A percentile compares a stretch with the other conserved stretches of the same genome.
Evolutionary conservation across 2,797 vertebrate species (phyloP).

Genomic region (Sebastes vulpes): DNA sequence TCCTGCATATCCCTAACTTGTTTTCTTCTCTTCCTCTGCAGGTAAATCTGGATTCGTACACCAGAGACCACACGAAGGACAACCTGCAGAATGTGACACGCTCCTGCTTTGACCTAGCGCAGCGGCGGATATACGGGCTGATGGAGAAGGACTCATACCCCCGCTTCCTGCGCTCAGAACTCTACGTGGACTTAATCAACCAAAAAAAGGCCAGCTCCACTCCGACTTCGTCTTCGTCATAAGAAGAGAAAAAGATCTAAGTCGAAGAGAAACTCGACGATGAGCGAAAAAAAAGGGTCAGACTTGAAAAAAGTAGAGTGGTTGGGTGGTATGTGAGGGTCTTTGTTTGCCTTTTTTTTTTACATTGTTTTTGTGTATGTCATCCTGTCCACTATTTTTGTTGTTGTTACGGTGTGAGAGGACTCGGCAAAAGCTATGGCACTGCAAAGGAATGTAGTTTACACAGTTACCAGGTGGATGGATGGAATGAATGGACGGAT

Average conservation of each 20-base stretch:
- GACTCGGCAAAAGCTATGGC: constrained; percentile 71
- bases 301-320: constrained; percentile 56
- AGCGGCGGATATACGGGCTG: constrained; percentile 95
- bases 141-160: constrained; percentile 99
- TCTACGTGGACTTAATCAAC: constrained; percentile 96
- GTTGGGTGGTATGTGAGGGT: constrained; percentile 51
- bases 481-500: constrained; percentile 43
- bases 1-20: neutral
- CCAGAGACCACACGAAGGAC: constrained; percentile 96
- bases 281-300: constrained; percentile 36
- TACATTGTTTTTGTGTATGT: constrained; percentile 57
- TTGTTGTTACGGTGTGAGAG: constrained; percentile 53
- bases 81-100: constrained; percentile 94
- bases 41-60: constrained; percentile 97
- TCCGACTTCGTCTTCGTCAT: constrained; percentile 88
- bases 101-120: constrained; percentile 94
- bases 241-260: constrained; percentile 64
- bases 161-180: constrained; percentile 96
- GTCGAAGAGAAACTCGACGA: constrained; percentile 20
- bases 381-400: constrained; percentile 61
- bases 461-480: constrained; percentile 62
- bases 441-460: constrained; percentile 82
- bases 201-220: constrained; percentile 93
- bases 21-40: constrained; percentile 47
- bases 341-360: constrained; percentile 70